Evolutionary conservation across 2,113 vertebrate species (phyloP).

Genomic region (Vulpes vulpes): DNA sequence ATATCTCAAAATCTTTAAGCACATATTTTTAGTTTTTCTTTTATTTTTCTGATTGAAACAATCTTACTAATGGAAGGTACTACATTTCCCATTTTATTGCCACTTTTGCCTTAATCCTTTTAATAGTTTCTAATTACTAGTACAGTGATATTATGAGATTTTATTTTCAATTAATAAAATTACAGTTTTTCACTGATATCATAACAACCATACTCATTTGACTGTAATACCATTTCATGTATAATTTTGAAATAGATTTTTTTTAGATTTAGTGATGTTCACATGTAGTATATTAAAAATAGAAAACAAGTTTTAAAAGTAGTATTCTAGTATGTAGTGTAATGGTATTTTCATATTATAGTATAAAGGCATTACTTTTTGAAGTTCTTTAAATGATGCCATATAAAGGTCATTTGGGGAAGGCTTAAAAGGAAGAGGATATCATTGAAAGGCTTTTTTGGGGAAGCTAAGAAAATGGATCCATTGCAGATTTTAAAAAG

Average conservation of each 20-base stretch:
- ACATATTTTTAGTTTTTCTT: conserved; percentile 23
- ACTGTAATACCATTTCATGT: conserved; percentile 67
- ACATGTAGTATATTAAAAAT: conserved; percentile 34
- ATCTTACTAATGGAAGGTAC: conserved; percentile 77
- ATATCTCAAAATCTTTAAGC: conserved; percentile 32
- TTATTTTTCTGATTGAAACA: conserved; percentile 25
- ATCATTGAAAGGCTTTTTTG: neutral
- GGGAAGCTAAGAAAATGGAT: conserved; percentile 50
- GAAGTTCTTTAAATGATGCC: conserved; percentile 50
- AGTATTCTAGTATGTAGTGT: conserved; percentile 48
- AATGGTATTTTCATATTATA: conserved; percentile 53
- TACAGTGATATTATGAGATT: conserved; percentile 58
- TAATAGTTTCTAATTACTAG: conserved; percentile 68
- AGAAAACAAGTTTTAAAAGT: conserved; percentile 16
- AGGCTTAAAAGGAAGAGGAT: conserved; percentile 20
- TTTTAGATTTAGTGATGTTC: conserved; percentile 62
- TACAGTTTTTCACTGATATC: conserved; percentile 27
- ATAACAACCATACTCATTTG: conserved; percentile 65
- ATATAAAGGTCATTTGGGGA: conserved; percentile 46
- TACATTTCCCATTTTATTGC: conserved; percentile 79
- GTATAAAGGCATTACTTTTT: conserved; percentile 80
- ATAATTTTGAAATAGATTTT: conserved; percentile 47
- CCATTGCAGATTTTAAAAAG: neutral
- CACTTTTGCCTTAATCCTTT: conserved; percentile 82
- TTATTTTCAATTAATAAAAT: conserved; percentile 63